Evolutionary conservation across 2,113 vertebrate genomes (phyloP), one percentile per base, ranked within the genome.

Genomic region (Pygoscelis antarcticus): DNA sequence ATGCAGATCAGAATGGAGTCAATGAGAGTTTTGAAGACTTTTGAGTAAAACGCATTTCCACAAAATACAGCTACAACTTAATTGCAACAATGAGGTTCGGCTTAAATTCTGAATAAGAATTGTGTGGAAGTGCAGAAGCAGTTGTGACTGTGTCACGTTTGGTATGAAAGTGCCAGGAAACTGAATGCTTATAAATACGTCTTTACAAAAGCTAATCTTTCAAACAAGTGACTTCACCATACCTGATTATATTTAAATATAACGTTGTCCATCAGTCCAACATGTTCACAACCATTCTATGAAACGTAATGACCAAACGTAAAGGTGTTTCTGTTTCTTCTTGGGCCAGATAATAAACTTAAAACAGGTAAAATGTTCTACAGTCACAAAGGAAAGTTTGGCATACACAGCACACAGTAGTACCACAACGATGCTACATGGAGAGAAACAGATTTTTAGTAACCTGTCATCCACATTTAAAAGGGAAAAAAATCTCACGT

Each of bases 381-480:
- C 8, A 42, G 20, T 66, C 36, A 25, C 54, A 72, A 19, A 21
- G 40, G 16, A 36, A 82, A 38, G 3, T 23, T 20, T 61, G 71
- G 15, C 1, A 6, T 64, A 34, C 0, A 3, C 42, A 47, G 46
- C 72, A 44, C 20, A 20, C 2, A 27, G 16, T n/a, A 68, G 58
- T 14, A 15, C 16, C 1, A 3, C 32, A 69, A 34, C 2, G 8
- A 65, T 38, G 36, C 83, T 71, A 13, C 1, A 0, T 18, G 17
- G 38, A 54, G 18, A 87, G 54, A 92, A 91, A 69, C 3, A 61
- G 57, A 34, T 38, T 62, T 93, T 79, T 88, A 32, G 19, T 72
- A 79, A 58, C 38, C 21, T 23, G 8, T 54, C 44, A 55, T 82
- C n/a, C 47, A 25, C 13, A 32, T 70, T 66, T 89, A 22, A 91